Conservation (phyloP, 1,140 invertebrate species). For the Drosophila novamexicana region DNA sequence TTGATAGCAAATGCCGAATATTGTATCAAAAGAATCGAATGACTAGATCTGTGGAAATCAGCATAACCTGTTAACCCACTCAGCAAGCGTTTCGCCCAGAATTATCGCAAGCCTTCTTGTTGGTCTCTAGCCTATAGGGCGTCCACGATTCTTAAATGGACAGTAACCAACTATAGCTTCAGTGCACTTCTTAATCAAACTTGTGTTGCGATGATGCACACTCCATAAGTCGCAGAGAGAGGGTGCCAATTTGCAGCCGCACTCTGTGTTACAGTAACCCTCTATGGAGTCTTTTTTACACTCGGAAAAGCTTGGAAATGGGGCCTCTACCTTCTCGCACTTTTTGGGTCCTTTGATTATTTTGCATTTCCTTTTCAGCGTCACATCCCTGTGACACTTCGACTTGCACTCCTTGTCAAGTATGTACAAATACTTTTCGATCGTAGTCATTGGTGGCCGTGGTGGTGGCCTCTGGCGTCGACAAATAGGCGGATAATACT, state of each 20-base stretch:
- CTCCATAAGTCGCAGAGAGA: constrained; percentile 43
- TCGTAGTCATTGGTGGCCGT: neutral
- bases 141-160: constrained; percentile 6
- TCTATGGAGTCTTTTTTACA: constrained; percentile 13
- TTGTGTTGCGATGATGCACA: neutral
- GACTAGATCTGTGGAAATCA: too few species aligned
- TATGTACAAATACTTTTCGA: constrained; percentile 17
- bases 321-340: constrained; percentile 26
- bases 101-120: too few species aligned
- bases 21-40: too few species aligned
- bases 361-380: constrained; percentile 6
- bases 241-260: constrained; percentile 21
- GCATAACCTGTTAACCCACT: too few species aligned
- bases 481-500: neutral
- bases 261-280: constrained; percentile 40
- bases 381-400: neutral
- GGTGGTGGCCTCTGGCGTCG: constrained; percentile 13
- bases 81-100: too few species aligned
- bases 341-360: rapidly evolving
- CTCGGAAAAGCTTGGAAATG: constrained; percentile 62
- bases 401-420: constrained; percentile 31
- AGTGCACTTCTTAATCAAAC: constrained; percentile 7
- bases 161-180: constrained; percentile 12
- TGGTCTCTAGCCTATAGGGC: neutral
- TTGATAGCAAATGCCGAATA: neutral